These are phyloP conservation scores for Epinotia brunnichana DNA, from an alignment of 2,888 invertebrate genomes.

Conservation along the genomic window DNA sequence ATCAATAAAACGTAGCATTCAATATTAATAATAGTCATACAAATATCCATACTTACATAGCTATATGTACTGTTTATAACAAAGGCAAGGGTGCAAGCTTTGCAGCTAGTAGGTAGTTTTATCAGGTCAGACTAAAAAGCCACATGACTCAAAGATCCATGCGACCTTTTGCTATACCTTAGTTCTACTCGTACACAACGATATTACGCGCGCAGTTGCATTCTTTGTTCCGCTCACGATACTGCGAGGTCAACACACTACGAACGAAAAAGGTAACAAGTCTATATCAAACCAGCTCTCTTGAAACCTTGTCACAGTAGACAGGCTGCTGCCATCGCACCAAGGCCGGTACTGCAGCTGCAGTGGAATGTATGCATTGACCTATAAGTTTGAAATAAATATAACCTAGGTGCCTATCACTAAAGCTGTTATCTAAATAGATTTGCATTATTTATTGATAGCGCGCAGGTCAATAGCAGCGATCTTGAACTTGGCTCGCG, in stretches of 20 bases:
- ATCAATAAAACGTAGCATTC: too few species aligned
- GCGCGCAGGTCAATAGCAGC: slow-evolving; percentile 17
- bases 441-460: slow-evolving; percentile 42
- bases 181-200: slow-evolving; percentile 22
- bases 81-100: not conserved
- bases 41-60: too few species aligned
- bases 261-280: slow-evolving; percentile 2
- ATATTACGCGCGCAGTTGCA: slow-evolving; percentile 41
- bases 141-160: not conserved
- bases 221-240: slow-evolving; percentile 40
- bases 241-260: slow-evolving; percentile 33
- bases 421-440: slow-evolving; percentile 29
- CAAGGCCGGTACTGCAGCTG: slow-evolving; percentile 42
- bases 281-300: not conserved
- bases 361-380: slow-evolving; percentile 35
- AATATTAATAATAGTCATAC: too few species aligned
- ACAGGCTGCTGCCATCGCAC: slow-evolving; percentile 32
- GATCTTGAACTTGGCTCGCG: slow-evolving; percentile 37
- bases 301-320: not conserved
- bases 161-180: not conserved
- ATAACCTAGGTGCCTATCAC: slow-evolving; percentile 18
- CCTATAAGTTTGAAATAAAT: slow-evolving; percentile 37
- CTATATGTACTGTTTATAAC: too few species aligned
- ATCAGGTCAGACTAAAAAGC: not conserved
- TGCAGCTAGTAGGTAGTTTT: not conserved